Evolutionary conservation across 2,888 invertebrate species (phyloP).

Genomic region (Drosophila falleni): DNA sequence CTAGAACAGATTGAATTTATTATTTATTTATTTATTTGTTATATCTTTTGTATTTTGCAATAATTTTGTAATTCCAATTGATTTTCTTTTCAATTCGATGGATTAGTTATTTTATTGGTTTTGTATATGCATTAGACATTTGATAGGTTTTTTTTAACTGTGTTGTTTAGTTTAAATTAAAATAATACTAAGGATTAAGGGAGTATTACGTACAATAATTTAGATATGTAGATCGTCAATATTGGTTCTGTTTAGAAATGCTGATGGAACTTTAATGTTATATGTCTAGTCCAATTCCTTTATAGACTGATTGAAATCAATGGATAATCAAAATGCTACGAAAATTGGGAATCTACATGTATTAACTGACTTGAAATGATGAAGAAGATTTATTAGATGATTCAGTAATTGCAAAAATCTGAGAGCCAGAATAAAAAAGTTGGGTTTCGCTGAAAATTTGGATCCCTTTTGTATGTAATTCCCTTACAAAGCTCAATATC

Average conservation of each 20-base stretch:
- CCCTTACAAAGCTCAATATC: constrained; percentile 64
- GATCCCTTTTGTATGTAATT: constrained; percentile 57
- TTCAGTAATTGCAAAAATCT: constrained; percentile 39
- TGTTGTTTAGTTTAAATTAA: constrained; percentile 44
- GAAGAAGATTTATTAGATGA: constrained; percentile 37
- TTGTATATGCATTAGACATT: constrained; percentile 70
- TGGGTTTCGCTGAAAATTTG: constrained; percentile 54
- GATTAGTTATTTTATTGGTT: constrained; percentile 84
- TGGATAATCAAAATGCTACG: constrained; percentile 25
- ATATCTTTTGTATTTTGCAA: constrained; percentile 3
- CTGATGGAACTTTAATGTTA: constrained; percentile 40
- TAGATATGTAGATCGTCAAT: constrained; percentile 59
- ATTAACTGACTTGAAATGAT: constrained; percentile 42
- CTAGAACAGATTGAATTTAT: not conserved
- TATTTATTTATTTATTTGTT: constrained; percentile 5
- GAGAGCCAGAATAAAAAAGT: constrained; percentile 53
- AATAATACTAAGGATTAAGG: constrained; percentile 40
- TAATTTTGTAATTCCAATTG: constrained; percentile 70
- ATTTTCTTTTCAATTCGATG: constrained; percentile 37
- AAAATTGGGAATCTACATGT: constrained; percentile 45
- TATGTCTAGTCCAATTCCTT: constrained; percentile 47
- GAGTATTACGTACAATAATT: constrained; percentile 54
- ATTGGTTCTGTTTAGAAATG: constrained; percentile 56
- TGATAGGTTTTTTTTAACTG: constrained; percentile 34
- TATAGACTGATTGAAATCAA: constrained; percentile 48